Evolutionary conservation across 30 jellyfish, hydroid and myxozoan genomes (phyloP).

Genomic region (Mastigias papua): DNA sequence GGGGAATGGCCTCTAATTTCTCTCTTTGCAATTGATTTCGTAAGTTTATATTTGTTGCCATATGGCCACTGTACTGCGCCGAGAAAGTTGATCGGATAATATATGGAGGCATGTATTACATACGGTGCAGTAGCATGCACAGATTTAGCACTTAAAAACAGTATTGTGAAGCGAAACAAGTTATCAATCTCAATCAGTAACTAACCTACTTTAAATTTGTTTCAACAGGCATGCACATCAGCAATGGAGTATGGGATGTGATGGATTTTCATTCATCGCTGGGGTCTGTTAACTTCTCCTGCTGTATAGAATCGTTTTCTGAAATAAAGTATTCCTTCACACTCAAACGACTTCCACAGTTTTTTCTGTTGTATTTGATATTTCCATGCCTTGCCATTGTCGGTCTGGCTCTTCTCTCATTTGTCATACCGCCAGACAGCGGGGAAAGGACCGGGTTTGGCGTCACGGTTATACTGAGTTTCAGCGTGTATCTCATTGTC

Average conservation of each 20-base stretch:
- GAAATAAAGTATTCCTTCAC: slow-evolving; percentile 47
- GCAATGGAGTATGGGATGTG: slow-evolving; percentile 79
- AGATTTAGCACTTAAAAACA: too few species aligned
- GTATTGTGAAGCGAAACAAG: too few species aligned
- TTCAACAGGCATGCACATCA: neutral
- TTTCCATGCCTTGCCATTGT: slow-evolving; percentile 81
- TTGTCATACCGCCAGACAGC: slow-evolving; percentile 83
- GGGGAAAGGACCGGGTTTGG: slow-evolving; percentile 96
- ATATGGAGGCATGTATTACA: too few species aligned
- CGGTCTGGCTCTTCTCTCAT: slow-evolving; percentile 62
- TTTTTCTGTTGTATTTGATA: slow-evolving; percentile 76
- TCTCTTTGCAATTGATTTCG: too few species aligned
- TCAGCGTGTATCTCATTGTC: slow-evolving; percentile 89
- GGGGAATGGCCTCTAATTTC: too few species aligned
- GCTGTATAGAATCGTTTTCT: slow-evolving; percentile 75
- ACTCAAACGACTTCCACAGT: slow-evolving; percentile 69
- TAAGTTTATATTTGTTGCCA: too few species aligned
- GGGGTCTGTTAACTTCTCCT: slow-evolving; percentile 15
- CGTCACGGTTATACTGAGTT: slow-evolving; percentile 83
- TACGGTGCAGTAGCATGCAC: too few species aligned
- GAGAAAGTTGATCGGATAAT: too few species aligned
- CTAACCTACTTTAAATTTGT: neutral
- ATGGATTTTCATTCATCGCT: neutral
- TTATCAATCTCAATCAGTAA: neutral
- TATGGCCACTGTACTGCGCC: too few species aligned